Base-by-base conservation (phyloP, 1,140 invertebrate genomes). In the Euura lappo region DNA sequence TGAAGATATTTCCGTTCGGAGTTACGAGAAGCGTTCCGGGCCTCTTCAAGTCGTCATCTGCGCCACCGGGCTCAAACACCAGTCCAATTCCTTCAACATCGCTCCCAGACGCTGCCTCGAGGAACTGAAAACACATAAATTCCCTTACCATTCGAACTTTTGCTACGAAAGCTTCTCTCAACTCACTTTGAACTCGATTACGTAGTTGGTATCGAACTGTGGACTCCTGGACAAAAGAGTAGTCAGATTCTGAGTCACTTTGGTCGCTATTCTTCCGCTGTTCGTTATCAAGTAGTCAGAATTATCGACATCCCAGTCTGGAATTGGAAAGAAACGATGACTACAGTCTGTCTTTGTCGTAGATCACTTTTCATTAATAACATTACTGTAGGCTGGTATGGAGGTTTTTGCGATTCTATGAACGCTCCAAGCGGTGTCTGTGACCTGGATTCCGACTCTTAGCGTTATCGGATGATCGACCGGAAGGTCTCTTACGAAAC, bases 131-230 rank as follows among this genome's bases (percentile, higher is more conserved):
- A 46, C 8, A 65, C 68, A 45, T 11, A 73, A 44, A 44, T 10
- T 60, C 68, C 71, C 65, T 67, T 10, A 28, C 66, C 60, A 71
- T 60, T 44, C 13, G n/a, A 68, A 68, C 11, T 10, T 60, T 28
- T 28, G 28, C 28, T 28, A 28, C 28, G 28, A 28, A 28, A 28
- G 28, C 28, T 1, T 28, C 28, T 28, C 28, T 6, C 13, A 60
- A 60, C 51, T 75, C 76, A 81, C 80, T 73, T 79, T 75, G 64
- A 81, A 80, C 72, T 81, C 80, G 65, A 81, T 81, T 7, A 80
- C 72, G 60, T 81, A 73, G 77, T 81, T 78, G 2, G 74, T 71
- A 45, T 80, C 70, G 10, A 80, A 75, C 64, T 80, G 79, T 65
- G 80, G 68, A 46, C 71, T 66, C 64, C 70, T 68, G 6, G 79